These are phyloP conservation scores for Drosophila testacea DNA, from an alignment of 2,888 invertebrate genomes.

Conservation along the genomic window DNA sequence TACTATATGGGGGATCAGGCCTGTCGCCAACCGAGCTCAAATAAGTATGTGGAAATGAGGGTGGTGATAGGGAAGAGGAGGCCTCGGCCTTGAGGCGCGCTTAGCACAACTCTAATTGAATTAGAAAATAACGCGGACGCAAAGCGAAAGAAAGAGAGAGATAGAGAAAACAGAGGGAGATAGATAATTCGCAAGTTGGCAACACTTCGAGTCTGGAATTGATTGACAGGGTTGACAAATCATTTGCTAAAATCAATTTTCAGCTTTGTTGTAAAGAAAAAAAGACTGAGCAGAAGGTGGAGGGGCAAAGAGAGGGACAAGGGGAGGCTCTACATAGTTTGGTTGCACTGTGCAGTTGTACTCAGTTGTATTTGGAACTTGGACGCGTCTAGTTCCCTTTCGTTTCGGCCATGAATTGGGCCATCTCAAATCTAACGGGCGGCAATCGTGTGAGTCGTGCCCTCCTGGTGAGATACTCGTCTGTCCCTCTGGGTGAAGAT, in stretches of 20 bases:
- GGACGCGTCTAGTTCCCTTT: conserved; percentile 48
- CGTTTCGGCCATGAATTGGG: conserved; percentile 83
- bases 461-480: conserved; percentile 84
- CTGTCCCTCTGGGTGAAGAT: conserved; percentile 82
- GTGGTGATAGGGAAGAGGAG: not conserved
- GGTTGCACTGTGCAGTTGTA: conserved; percentile 11
- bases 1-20: conserved; percentile 11
- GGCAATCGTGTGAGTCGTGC: conserved; percentile 85
- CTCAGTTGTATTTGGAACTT: conserved; percentile 67
- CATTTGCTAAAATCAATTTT: conserved; percentile 52
- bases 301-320: not conserved
- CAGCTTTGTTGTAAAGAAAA: conserved; percentile 2
- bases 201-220: conserved; percentile 57
- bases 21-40: conserved; percentile 9
- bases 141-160: conserved; percentile 19
- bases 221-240: conserved; percentile 69
- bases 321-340: not conserved
- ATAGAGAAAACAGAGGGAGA: conserved; percentile 5
- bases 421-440: conserved; percentile 84
- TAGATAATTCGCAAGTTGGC: conserved; percentile 38
- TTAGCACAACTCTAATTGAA: conserved; percentile 79
- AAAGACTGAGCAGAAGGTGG: not conserved
- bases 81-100: conserved; percentile 66
- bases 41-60: not conserved
- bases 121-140: conserved; percentile 55